Base-by-base conservation (phyloP, 2,888 invertebrate species). In the Acrobasis suavella region DNA sequence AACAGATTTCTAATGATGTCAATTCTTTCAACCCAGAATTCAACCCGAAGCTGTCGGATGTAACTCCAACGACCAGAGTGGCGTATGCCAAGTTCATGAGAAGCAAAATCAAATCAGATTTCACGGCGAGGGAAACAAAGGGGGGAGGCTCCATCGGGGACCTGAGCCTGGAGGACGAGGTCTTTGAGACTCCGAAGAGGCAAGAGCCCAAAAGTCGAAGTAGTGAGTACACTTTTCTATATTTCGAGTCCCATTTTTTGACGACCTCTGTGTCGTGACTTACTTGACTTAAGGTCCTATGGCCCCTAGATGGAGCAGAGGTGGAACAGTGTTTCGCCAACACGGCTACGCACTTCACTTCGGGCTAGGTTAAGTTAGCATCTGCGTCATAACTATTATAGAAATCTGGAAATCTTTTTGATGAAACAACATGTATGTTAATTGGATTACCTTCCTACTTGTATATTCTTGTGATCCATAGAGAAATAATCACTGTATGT, bases 41-140 rank as follows among this genome's bases (percentile, higher is more conserved):
- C 85, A 97, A 97, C 89, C 97, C 97, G 0, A 96, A 95, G 71
- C 87, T 97, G 42, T 94, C 95, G 1, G 94, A 94, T 0, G 95
- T 97, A 1, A 95, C 96, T 0, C 96, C 96, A 0, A 95, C 95
- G 1, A 96, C 97, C 0, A 93, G 97, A 72, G 95, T 97, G 15
- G 97, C 97, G 0, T 97, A 97, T 74, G 97, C 96, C 61, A 97
- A 97, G 85, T 97, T 97, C 81, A 97, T 97, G 95, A 94, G 95
- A 67, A 95, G 93, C 78, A 95, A 96, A 85, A 93, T 95, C 69
- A 94, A 94, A 61, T 91, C 93, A 0, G 95, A 94, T 71, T 93
- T 92, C 69, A 72, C 76, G 9, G 81, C 79, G 17, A 76, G 75
- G 50, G 81, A 86, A 65, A 73, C 75, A 50, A 67, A 65, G 9